Conservation (phyloP, 2,888 invertebrate genomes). For the Dione juno region DNA sequence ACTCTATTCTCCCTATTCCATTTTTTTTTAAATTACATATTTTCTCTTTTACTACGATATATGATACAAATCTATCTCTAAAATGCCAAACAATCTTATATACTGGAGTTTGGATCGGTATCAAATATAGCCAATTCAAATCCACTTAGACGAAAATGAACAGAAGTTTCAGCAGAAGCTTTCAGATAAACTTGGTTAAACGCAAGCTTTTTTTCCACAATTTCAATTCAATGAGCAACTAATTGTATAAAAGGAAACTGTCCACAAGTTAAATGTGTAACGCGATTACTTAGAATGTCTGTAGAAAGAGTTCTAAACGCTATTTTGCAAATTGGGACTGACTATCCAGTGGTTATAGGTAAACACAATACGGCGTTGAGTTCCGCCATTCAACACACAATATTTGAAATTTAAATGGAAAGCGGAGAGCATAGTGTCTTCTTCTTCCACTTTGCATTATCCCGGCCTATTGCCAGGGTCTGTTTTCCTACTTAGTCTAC, state of each 20-base stretch:
- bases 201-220: conserved; percentile 49
- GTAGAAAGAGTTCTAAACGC: conserved; percentile 54
- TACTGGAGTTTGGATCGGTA: not conserved
- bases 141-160: conserved; percentile 43
- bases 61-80: not conserved
- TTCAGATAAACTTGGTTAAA: conserved; percentile 50
- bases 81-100: not conserved
- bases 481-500: too few relatives aligned
- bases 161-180: conserved; percentile 44
- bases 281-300: conserved; percentile 71
- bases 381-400: not conserved
- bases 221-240: conserved; percentile 65
- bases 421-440: not conserved
- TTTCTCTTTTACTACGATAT: not conserved
- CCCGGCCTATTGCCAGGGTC: too few relatives aligned
- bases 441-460: too few relatives aligned
- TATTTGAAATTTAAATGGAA: not conserved
- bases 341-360: not conserved
- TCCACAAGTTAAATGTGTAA: conserved; percentile 74
- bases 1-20: too few relatives aligned
- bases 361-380: not conserved
- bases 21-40: too few relatives aligned
- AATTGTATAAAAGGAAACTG: conserved; percentile 73
- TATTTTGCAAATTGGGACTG: not conserved
- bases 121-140: conserved; percentile 30